These are phyloP conservation scores for Bradysia coprophila DNA, from an alignment of 1,140 invertebrate genomes.

Conservation along the genomic window DNA sequence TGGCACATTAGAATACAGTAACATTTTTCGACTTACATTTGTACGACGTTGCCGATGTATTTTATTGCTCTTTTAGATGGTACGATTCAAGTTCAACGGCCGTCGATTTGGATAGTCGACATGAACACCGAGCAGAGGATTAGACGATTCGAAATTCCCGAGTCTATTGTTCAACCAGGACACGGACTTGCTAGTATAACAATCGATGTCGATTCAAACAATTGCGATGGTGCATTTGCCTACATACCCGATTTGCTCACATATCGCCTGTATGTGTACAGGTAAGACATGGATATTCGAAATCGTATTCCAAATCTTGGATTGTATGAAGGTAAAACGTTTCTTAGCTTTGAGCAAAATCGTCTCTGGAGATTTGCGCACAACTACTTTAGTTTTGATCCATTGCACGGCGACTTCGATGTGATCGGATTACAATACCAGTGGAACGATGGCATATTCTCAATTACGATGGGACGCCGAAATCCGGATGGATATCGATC, in stretches of 20 bases:
- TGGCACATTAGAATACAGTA: constrained; percentile 17
- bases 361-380: constrained; percentile 49
- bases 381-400: constrained; percentile 55
- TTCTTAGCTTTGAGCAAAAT: constrained; percentile 28
- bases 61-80: background rate
- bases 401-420: constrained; percentile 41
- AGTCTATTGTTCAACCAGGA: constrained; percentile 14
- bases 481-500: constrained; percentile 30
- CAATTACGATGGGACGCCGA: constrained; percentile 35
- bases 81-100: constrained; percentile 27
- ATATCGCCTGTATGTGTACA: constrained; percentile 47
- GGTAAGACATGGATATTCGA: constrained; percentile 5
- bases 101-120: constrained; percentile 45
- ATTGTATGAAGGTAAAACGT: background rate
- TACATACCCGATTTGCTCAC: constrained; percentile 52
- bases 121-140: constrained; percentile 30
- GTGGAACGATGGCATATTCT: constrained; percentile 57
- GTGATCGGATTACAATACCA: constrained; percentile 43
- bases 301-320: background rate
- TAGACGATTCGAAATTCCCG: constrained; percentile 16
- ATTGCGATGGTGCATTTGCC: constrained; percentile 43
- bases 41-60: too few relatives aligned
- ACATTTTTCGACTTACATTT: background rate
- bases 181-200: constrained; percentile 39
- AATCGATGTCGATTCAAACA: constrained; percentile 34